Conservation (phyloP, 2,888 invertebrate genomes). For the Conus canariensis region DNA sequence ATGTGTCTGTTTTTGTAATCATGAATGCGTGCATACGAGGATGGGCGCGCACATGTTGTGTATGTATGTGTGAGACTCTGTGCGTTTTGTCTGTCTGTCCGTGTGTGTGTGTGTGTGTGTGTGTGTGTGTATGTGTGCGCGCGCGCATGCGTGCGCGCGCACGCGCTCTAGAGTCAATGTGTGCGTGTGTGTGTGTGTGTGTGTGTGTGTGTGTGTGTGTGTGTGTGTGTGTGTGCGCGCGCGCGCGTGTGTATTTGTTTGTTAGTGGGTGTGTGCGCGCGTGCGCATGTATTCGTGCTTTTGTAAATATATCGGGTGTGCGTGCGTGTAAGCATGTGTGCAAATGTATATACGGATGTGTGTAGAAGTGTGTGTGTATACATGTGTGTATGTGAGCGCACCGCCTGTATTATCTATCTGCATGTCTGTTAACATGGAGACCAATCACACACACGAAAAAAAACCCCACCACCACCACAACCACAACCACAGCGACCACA, state of each 20-base stretch:
- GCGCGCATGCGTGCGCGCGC: not conserved
- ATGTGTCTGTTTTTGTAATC: not conserved
- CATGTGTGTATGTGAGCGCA: too few species aligned
- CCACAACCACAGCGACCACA: too few species aligned
- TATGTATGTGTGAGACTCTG: not conserved
- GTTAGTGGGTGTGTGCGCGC: not conserved
- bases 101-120: conserved; percentile 4
- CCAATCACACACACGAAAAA: too few species aligned
- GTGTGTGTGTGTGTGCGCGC: not conserved
- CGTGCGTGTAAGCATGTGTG: too few species aligned
- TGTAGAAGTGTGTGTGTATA: too few species aligned
- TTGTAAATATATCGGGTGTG: too few species aligned
- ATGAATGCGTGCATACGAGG: not conserved
- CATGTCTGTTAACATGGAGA: too few species aligned
- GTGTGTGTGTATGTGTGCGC: not conserved
- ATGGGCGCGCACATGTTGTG: not conserved
- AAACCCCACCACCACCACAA: too few species aligned
- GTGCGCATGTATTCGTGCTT: too few species aligned
- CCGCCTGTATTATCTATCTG: too few species aligned
- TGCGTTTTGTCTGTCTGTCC: not conserved
- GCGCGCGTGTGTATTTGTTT: not conserved
- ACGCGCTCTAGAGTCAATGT: not conserved
- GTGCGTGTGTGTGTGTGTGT: conserved; percentile 22
- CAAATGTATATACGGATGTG: too few species aligned
- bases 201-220: not conserved